Base-by-base conservation (phyloP, 2,113 vertebrate species). In the Hucho hucho region DNA sequence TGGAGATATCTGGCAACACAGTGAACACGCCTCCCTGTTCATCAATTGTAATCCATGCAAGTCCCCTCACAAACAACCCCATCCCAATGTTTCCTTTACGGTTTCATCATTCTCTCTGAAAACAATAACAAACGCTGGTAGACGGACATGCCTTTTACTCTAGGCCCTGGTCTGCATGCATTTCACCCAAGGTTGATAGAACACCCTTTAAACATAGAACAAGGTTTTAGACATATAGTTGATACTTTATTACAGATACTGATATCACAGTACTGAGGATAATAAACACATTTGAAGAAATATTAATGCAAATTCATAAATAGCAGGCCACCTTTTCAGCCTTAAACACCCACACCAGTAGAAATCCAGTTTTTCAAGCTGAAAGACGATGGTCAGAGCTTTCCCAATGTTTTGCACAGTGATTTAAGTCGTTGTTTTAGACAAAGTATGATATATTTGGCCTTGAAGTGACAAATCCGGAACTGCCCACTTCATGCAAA, bases 51-150 rank as follows among this genome's bases (percentile, higher is more conserved):
- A 4, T 43, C 46, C 53, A 49, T 56, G 11, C 29, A 68, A 43
- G 29, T 71, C 7, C 65, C 65, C 22, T 26, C 9, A 14, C 11
- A 66, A 53, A 13, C 20, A 5, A 46, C 56, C 75, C 61, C 43
- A 71, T 64, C 53, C 59, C 29, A 43, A 43, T 43, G 37, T 43
- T 29, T 24, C 12, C 26, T 5, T 32, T 26, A 65, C 20, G 46
- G 65, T 72, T 80, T 63, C 29, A 68, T 84, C 64, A 78, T 47
- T 16, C 26, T 71, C 4, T 68, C 2, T 0, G 13, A 74, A 75
- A 80, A 67, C 14, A 20, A 37, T 64, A 28, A 12, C 22, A 64
- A 28, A 25, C 9, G 37, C 53, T 56, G 53, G 53, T 56, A 20
- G 53, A 56, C 1, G 18, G 53, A 18, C 20, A 56, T 14, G 53